Conservation (phyloP, 2,797 vertebrate genomes). For the Coluber constrictor region DNA sequence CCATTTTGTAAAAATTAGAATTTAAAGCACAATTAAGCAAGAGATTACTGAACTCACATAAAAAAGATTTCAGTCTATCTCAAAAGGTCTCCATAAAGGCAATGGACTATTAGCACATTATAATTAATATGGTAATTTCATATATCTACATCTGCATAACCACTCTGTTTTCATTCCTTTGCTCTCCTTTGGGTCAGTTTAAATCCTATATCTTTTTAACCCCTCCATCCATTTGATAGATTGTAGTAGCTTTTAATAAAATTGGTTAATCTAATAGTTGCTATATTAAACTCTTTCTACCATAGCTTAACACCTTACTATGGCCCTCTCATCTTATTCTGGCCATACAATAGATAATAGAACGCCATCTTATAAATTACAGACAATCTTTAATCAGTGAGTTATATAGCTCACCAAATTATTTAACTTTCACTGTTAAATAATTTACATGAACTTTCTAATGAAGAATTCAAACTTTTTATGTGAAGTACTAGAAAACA, state of each 20-base stretch:
- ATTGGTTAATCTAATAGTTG: background rate
- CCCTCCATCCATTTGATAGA: background rate
- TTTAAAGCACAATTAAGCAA: background rate
- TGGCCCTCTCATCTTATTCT: background rate
- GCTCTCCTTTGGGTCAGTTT: background rate
- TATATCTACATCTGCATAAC: background rate
- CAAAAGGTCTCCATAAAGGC: background rate
- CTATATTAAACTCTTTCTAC: background rate
- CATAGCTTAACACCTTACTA: background rate
- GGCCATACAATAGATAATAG: background rate
- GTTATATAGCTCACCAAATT: background rate
- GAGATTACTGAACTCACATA: background rate
- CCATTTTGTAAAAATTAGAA: background rate
- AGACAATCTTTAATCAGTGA: background rate
- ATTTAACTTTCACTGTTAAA: background rate
- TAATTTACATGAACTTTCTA: background rate
- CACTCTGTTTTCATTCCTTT: background rate
- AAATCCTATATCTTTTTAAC: background rate
- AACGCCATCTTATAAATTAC: background rate
- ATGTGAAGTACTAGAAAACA: background rate
- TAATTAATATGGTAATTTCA: background rate
- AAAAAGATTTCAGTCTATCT: background rate
- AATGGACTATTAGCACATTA: background rate
- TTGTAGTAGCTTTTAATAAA: background rate
- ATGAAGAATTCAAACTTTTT: background rate